Evolutionary conservation across 2,797 vertebrate species (phyloP).

Genomic region (Neostethus bicornis): DNA sequence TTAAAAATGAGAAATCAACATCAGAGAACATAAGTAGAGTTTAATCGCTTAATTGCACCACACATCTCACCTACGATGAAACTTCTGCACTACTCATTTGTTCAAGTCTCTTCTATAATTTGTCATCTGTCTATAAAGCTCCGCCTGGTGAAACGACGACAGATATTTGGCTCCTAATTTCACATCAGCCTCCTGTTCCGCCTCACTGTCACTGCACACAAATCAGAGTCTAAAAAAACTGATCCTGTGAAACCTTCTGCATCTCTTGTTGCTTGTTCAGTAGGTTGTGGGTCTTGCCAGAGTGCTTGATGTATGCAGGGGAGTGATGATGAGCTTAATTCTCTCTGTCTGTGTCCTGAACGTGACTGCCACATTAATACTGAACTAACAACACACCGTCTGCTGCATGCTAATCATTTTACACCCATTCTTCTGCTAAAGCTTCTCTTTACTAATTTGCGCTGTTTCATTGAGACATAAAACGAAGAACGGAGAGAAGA

Average conservation of each 20-base stretch:
- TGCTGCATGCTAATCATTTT: conserved; percentile 72
- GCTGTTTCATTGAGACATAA: conserved; percentile 36
- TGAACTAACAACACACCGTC: conserved; percentile 64
- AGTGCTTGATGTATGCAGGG: conserved; percentile 73
- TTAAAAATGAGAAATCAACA: background rate
- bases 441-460: conserved; percentile 21
- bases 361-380: conserved; percentile 78
- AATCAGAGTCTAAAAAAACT: conserved; percentile 1
- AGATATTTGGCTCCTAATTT: conserved; percentile 15
- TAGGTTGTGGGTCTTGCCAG: conserved; percentile 52
- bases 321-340: conserved; percentile 75
- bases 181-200: background rate
- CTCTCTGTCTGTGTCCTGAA: conserved; percentile 73
- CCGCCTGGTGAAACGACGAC: conserved; percentile 29
- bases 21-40: conserved; percentile 7
- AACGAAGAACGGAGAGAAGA: conserved; percentile 26
- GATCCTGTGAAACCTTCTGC: conserved; percentile 18
- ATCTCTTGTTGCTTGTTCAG: conserved; percentile 55
- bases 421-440: conserved; percentile 25
- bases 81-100: conserved; percentile 1
- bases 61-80: background rate
- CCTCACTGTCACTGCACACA: conserved; percentile 1
- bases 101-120: conserved; percentile 1
- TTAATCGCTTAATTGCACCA: conserved; percentile 7
- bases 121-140: conserved; percentile 27